Percentiles rank a stretch among this genome's conserved stretches.
phyloP scores from a whole-genome alignment of 2,797 vertebrate species.

The Dendrocincla fuliginosa region DNA sequence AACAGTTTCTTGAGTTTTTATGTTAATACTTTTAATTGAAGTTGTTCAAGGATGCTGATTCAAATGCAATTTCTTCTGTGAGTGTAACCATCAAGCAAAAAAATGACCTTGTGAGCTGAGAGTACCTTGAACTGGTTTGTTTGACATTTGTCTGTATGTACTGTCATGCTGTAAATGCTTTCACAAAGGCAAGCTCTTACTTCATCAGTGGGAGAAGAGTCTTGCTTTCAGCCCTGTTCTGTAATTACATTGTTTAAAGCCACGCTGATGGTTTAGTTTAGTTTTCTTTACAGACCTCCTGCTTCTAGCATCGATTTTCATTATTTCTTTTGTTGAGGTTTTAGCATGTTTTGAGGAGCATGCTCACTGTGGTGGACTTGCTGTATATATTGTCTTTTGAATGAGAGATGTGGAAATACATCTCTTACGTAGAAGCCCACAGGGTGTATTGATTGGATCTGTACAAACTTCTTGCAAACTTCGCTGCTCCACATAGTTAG shows the following conservation, averaged over 20 bases:
- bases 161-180: not conserved
- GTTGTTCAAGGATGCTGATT: not conserved
- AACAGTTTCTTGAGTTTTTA: not conserved
- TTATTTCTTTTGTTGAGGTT: not conserved
- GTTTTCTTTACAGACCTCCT: not conserved
- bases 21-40: not conserved
- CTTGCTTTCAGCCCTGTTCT: not conserved
- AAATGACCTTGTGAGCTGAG: not conserved
- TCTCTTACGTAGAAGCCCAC: not conserved
- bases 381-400: not conserved
- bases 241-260: not conserved
- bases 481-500: not conserved
- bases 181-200: not conserved
- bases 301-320: not conserved
- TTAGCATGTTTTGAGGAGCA: not conserved
- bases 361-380: not conserved
- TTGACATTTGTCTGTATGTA: not conserved
- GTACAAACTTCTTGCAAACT: not conserved
- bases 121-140: not conserved
- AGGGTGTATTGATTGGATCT: not conserved
- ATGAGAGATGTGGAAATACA: not conserved
- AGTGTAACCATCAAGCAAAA: not conserved
- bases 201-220: not conserved
- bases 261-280: not conserved
- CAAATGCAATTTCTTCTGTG: not conserved